Percentiles rank a stretch among this genome's conserved stretches.
phyloP scores from a whole-genome alignment of 1,140 invertebrate species.

The Euura lappo region DNA sequence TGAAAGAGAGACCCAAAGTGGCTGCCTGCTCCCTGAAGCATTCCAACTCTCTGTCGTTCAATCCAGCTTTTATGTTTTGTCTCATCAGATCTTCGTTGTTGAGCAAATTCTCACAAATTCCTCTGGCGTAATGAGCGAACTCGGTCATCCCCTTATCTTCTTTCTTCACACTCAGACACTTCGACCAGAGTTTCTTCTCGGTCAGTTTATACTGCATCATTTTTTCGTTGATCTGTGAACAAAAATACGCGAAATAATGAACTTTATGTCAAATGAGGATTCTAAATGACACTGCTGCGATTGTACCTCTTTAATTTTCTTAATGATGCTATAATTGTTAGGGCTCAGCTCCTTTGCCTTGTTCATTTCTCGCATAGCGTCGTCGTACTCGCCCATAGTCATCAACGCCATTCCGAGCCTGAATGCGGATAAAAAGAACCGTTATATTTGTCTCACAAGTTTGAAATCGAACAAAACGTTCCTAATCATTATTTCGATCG shows the following conservation, averaged over 20 bases:
- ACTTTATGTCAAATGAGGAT: background rate
- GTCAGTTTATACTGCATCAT: constrained; percentile 10
- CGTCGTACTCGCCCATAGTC: constrained; percentile 61
- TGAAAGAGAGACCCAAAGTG: constrained; percentile 11
- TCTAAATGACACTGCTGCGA: constrained; percentile 11
- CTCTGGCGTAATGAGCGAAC: constrained; percentile 18
- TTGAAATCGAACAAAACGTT: background rate
- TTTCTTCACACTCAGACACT: constrained; percentile 18
- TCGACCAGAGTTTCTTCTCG: constrained; percentile 18
- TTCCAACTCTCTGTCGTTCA: constrained; percentile 17
- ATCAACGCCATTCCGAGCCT: constrained; percentile 64
- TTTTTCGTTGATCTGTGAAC: background rate
- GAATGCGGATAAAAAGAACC: constrained; percentile 5
- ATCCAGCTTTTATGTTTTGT: constrained; percentile 17
- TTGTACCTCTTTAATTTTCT: constrained; percentile 48
- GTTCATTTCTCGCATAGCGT: constrained; percentile 54
- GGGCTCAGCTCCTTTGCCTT: constrained; percentile 58
- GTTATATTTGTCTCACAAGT: background rate
- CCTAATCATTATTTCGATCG: constrained; percentile 10
- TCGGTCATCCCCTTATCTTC: background rate
- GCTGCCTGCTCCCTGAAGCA: constrained; percentile 20
- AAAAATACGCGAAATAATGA: constrained; percentile 1
- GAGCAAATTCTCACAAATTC: constrained; percentile 18
- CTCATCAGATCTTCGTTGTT: constrained; percentile 15
- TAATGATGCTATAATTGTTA: constrained; percentile 57